Evolutionary conservation across 2,888 invertebrate species (phyloP).

Genomic region (Globia sparganii): DNA sequence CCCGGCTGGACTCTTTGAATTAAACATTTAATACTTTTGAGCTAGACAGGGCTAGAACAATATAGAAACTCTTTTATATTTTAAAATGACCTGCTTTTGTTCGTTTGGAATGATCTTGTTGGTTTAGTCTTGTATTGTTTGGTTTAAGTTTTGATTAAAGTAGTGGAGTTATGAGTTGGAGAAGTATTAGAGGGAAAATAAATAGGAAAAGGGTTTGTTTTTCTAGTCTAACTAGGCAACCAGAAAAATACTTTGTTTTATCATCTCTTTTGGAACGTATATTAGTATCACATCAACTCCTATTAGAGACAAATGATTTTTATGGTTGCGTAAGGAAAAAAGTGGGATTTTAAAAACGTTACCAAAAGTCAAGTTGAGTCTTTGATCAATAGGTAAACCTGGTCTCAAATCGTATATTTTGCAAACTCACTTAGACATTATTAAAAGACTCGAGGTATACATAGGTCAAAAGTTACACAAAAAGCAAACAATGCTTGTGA

Average conservation of each 20-base stretch:
- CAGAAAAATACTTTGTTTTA: background rate
- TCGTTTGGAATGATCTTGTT: constrained; percentile 24
- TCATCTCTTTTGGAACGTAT: background rate
- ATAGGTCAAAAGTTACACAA: background rate
- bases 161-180: background rate
- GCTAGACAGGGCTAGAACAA: constrained; percentile 45
- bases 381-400: too few species aligned
- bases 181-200: background rate
- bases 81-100: constrained; percentile 44
- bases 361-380: too few species aligned
- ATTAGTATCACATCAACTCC: too few species aligned
- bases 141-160: constrained; percentile 16
- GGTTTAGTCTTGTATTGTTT: constrained; percentile 27
- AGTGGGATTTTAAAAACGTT: too few species aligned
- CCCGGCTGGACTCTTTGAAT: constrained; percentile 52
- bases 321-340: too few species aligned
- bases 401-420: too few species aligned
- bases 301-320: background rate
- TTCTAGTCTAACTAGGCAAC: background rate
- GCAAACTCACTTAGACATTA: too few species aligned
- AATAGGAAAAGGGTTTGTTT: background rate
- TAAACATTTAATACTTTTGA: constrained; percentile 65
- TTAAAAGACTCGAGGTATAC: too few species aligned
- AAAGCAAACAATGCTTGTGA: background rate
- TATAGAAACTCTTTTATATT: constrained; percentile 42